Evolutionary conservation across 1,140 invertebrate species (phyloP).

Genomic region (Cotesia glomerata): DNA sequence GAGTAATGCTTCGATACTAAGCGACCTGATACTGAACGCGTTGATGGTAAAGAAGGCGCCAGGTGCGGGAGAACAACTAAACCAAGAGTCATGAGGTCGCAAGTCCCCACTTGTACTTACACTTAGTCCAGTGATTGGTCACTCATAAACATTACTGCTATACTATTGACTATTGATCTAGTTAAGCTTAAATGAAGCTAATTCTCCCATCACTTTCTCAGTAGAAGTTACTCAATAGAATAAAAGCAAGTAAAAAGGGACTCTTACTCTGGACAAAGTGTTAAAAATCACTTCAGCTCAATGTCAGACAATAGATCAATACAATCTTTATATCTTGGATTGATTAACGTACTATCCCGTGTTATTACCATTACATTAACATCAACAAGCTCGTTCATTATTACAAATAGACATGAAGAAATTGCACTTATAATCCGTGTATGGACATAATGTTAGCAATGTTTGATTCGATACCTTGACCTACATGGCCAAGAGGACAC

Average conservation of each 20-base stretch:
- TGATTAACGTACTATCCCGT: neutral
- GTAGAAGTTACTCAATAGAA: no score
- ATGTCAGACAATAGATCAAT: slow-evolving; percentile 1
- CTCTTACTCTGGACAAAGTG: neutral
- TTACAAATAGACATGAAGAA: neutral
- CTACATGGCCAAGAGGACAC: slow-evolving; percentile 40
- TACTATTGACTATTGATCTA: neutral
- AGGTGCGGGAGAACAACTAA: neutral
- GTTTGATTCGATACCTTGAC: slow-evolving; percentile 59
- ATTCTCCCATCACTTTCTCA: neutral
- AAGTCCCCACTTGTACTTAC: neutral
- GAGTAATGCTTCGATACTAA: slow-evolving; percentile 2
- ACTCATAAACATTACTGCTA: neutral
- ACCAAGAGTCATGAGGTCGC: neutral
- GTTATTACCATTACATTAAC: neutral
- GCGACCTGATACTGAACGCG: neutral
- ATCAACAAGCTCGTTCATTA: neutral
- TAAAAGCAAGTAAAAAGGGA: no score
- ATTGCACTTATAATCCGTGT: slow-evolving; percentile 40
- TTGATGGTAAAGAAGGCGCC: slow-evolving; percentile 1
- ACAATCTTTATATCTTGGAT: neutral
- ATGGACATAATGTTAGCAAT: slow-evolving; percentile 55
- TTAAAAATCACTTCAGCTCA: no score
- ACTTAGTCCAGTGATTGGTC: neutral
- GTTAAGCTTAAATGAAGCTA: neutral